Percentiles rank a stretch among this genome's conserved stretches.
These are phyloP conservation scores for Himalopsyche tibetana DNA, from an alignment of 2,888 invertebrate genomes.

Conservation along the genomic window DNA sequence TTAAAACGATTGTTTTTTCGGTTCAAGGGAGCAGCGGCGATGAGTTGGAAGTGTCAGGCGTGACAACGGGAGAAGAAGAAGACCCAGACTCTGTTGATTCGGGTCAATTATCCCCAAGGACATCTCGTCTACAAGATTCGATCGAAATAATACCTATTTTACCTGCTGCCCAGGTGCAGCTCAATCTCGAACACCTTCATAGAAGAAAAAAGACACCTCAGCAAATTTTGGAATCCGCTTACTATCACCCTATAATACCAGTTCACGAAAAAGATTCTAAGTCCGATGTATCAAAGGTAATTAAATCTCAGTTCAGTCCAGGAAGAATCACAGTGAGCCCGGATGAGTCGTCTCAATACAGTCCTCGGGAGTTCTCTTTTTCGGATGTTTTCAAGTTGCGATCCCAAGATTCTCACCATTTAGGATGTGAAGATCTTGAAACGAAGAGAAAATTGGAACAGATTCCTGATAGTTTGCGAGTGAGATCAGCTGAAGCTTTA, in stretches of 20 bases:
- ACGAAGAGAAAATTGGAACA: constrained; percentile 59
- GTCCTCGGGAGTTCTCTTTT: constrained; percentile 56
- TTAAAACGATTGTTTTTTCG: constrained; percentile 59
- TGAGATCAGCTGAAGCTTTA: constrained; percentile 64
- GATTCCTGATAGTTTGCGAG: constrained; percentile 60
- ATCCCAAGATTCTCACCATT: constrained; percentile 39
- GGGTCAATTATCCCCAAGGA: constrained; percentile 58
- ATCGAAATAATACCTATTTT: constrained; percentile 62
- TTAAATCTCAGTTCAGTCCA: constrained; percentile 57
- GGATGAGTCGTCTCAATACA: constrained; percentile 59
- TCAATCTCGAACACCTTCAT: constrained; percentile 58
- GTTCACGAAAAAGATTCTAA: constrained; percentile 59
- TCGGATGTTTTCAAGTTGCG: constrained; percentile 50
- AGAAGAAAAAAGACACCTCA: constrained; percentile 64
- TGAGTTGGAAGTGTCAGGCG: constrained; percentile 71
- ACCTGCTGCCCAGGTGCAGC: constrained; percentile 46
- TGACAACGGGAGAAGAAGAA: constrained; percentile 66
- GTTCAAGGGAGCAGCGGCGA: constrained; percentile 76
- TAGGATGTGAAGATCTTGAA: constrained; percentile 49
- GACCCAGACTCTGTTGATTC: constrained; percentile 68
- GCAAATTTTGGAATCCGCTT: constrained; percentile 59
- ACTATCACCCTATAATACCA: constrained; percentile 53
- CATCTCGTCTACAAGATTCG: constrained; percentile 49
- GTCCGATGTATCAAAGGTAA: constrained; percentile 50
- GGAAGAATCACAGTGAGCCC: constrained; percentile 57